A percentile compares a stretch with the other conserved stretches of the same genome.
phyloP scores from a whole-genome alignment of 2,797 vertebrate species.

The Dryobates pubescens region DNA sequence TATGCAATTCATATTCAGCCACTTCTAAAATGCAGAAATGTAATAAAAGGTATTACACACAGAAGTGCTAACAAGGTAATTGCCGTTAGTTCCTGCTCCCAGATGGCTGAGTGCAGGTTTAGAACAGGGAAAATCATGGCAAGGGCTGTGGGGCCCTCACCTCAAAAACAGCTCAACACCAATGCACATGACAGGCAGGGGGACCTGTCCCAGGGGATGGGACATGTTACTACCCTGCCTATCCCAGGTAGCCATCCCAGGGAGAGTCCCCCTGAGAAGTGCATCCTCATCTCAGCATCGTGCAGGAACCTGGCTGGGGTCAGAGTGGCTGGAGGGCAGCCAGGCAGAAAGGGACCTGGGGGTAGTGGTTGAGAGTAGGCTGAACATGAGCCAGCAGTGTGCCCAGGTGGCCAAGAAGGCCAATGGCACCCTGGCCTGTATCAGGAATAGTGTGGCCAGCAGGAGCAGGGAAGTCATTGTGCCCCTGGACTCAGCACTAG shows the following conservation, averaged over 20 bases:
- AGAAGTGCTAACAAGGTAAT: slow-evolving; percentile 5
- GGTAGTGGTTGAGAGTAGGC: no score
- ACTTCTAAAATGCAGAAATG: background rate
- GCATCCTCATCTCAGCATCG: fast-evolving
- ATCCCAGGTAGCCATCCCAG: fast-evolving
- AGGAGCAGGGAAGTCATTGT: no score
- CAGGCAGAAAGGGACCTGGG: no score
- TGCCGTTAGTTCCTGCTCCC: background rate
- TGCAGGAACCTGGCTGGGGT: background rate
- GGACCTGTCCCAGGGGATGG: fast-evolving
- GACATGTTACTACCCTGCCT: background rate
- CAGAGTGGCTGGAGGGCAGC: no score
- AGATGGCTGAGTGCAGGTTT: background rate
- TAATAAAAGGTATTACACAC: background rate
- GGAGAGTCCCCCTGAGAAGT: fast-evolving
- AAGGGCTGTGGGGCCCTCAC: fast-evolving
- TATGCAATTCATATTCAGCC: background rate
- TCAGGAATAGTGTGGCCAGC: no score
- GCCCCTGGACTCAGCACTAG: no score
- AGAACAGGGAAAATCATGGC: background rate
- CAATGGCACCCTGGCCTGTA: no score
- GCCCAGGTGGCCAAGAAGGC: no score
- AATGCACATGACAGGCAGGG: fast-evolving
- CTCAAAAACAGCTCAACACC: fast-evolving
- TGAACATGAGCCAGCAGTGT: no score